Evolutionary conservation across 1,140 invertebrate genomes (phyloP).

Genomic region (Drosophila azteca): DNA sequence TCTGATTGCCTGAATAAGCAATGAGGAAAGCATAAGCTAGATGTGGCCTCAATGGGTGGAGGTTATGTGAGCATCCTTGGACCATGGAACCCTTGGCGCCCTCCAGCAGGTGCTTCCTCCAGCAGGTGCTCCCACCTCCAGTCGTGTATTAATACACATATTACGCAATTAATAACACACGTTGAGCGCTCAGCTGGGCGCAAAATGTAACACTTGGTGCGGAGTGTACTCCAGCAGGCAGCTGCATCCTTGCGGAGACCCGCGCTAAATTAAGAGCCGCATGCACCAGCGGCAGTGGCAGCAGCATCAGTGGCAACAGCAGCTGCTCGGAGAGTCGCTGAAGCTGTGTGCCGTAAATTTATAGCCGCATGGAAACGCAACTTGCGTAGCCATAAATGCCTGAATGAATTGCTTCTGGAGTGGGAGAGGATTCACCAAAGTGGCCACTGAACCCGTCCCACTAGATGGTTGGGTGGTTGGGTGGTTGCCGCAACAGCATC

Average conservation of each 20-base stretch:
- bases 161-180: slow-evolving; percentile 79
- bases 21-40: slow-evolving; percentile 9
- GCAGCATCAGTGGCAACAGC: slow-evolving; percentile 8
- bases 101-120: slow-evolving; percentile 3
- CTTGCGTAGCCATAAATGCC: slow-evolving; percentile 64
- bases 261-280: slow-evolving; percentile 30
- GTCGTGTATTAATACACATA: slow-evolving; percentile 75
- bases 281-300: slow-evolving; percentile 8
- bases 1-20: slow-evolving; percentile 50
- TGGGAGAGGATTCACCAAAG: slow-evolving; percentile 11
- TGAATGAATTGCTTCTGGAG: slow-evolving; percentile 55
- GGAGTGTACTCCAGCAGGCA: background rate
- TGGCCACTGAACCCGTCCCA: slow-evolving; percentile 51
- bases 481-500: too few relatives aligned
- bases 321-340: background rate
- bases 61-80: slow-evolving; percentile 6
- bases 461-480: background rate
- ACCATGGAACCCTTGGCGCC: background rate
- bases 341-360: slow-evolving; percentile 31
- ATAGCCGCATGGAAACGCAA: slow-evolving; percentile 40
- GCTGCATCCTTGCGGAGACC: slow-evolving; percentile 10
- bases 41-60: background rate
- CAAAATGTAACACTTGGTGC: slow-evolving; percentile 62
- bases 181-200: slow-evolving; percentile 72
- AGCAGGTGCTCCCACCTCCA: slow-evolving; percentile 28